These are phyloP conservation scores for Cacoxenus indagator DNA, from an alignment of 2,888 invertebrate genomes.

Conservation along the genomic window DNA sequence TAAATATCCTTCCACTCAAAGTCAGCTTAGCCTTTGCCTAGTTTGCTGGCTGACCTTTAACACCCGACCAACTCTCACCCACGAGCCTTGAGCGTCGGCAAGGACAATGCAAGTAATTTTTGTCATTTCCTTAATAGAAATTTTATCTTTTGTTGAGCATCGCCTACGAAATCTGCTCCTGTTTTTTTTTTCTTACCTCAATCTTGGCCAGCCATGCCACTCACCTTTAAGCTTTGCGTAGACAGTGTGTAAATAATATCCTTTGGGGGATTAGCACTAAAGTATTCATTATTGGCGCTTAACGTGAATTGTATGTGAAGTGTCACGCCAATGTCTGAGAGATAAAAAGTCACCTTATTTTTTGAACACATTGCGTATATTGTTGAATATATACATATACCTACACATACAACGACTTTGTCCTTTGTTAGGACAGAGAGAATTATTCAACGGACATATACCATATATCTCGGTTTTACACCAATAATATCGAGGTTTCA, in stretches of 20 bases:
- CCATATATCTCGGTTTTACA: no score
- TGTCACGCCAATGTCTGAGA: background rate
- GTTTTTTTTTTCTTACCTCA: conserved; percentile 21
- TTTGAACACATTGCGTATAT: background rate
- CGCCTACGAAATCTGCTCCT: conserved; percentile 8
- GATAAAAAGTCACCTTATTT: background rate
- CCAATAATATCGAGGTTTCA: no score
- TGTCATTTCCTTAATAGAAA: conserved; percentile 71
- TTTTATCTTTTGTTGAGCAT: conserved; percentile 64
- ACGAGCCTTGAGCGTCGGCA: background rate
- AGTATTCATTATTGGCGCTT: conserved; percentile 41
- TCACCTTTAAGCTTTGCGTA: conserved; percentile 49
- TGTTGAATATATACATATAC: no score
- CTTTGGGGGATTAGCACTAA: conserved; percentile 33
- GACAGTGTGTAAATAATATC: background rate
- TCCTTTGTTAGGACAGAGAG: no score
- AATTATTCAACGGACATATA: no score
- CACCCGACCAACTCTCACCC: background rate
- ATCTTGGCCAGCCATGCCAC: conserved; percentile 44
- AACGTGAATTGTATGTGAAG: conserved; percentile 6
- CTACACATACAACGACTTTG: no score
- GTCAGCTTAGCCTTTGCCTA: conserved; percentile 22
- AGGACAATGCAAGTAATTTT: conserved; percentile 66
- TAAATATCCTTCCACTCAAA: conserved; percentile 51
- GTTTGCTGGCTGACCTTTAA: background rate